These are phyloP conservation scores for Petroica traversi DNA, from an alignment of 2,113 vertebrate species.

Conservation along the genomic window DNA sequence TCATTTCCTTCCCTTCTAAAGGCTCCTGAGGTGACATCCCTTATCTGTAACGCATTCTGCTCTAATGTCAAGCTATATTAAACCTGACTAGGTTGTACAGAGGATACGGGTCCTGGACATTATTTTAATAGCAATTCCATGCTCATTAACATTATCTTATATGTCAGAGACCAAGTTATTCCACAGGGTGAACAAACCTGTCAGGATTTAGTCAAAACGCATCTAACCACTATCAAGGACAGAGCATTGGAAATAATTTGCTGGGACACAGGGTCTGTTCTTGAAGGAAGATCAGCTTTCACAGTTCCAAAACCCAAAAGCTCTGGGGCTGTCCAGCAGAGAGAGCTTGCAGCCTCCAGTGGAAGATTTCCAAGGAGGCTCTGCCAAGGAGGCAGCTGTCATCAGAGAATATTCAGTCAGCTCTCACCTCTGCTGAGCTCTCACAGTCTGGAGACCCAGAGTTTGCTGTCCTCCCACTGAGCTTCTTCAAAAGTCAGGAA, in stretches of 20 bases:
- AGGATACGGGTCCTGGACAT: neutral
- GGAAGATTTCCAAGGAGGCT: neutral
- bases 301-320: neutral
- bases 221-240: neutral
- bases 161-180: neutral
- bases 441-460: neutral
- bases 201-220: neutral
- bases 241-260: neutral
- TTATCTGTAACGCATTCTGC: neutral
- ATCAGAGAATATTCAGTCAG: constrained; percentile 15
- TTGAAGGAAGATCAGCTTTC: constrained; percentile 1
- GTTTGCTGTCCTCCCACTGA: constrained; percentile 3
- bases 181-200: neutral
- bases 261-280: neutral
- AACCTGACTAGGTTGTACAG: neutral
- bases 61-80: neutral
- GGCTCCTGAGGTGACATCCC: neutral
- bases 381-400: constrained; percentile 27
- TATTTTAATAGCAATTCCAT: neutral
- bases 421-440: neutral
- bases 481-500: neutral
- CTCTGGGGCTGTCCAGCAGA: neutral
- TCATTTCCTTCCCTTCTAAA: neutral
- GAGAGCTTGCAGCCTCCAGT: neutral
- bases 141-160: neutral